phyloP scores from a whole-genome alignment of 2,888 invertebrate species.

The Tenthredo distinguenda region DNA sequence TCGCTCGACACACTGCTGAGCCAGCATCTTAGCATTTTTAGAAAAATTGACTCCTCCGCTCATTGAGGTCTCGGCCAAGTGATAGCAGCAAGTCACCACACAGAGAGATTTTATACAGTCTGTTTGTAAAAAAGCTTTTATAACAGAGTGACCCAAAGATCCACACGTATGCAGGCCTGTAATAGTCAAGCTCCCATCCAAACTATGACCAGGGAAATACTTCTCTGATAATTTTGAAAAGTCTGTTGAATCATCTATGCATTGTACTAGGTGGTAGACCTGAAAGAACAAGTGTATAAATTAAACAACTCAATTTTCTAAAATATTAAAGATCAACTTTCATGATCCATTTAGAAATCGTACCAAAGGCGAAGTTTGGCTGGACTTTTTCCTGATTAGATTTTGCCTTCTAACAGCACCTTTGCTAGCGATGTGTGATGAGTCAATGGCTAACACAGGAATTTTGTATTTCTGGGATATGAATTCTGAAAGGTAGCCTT shows the following conservation, averaged over 20 bases:
- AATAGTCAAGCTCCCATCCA: slow-evolving; percentile 71
- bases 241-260: slow-evolving; percentile 70
- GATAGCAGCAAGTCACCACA: slow-evolving; percentile 95
- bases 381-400: slow-evolving; percentile 57
- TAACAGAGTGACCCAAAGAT: slow-evolving; percentile 86
- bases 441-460: slow-evolving; percentile 91
- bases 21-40: slow-evolving; percentile 90
- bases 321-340: slow-evolving; percentile 80
- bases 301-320: slow-evolving; percentile 70
- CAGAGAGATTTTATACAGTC: slow-evolving; percentile 82
- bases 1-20: slow-evolving; percentile 90
- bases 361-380: slow-evolving; percentile 68
- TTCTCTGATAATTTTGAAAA: slow-evolving; percentile 65
- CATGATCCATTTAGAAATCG: not conserved
- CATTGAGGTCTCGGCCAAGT: slow-evolving; percentile 83
- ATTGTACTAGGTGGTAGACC: slow-evolving; percentile 68
- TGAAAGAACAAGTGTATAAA: slow-evolving; percentile 74
- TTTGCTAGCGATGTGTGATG: slow-evolving; percentile 83
- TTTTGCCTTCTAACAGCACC: slow-evolving; percentile 81
- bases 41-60: slow-evolving; percentile 64
- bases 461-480: slow-evolving; percentile 85
- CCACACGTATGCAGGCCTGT: slow-evolving; percentile 95
- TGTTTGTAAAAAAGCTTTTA: slow-evolving; percentile 84
- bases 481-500: slow-evolving; percentile 88
- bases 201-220: slow-evolving; percentile 63